A percentile compares a stretch with the other conserved stretches of the same genome.
phyloP scores from a whole-genome alignment of 2,888 invertebrate species.

The Cataglyphis livida region DNA sequence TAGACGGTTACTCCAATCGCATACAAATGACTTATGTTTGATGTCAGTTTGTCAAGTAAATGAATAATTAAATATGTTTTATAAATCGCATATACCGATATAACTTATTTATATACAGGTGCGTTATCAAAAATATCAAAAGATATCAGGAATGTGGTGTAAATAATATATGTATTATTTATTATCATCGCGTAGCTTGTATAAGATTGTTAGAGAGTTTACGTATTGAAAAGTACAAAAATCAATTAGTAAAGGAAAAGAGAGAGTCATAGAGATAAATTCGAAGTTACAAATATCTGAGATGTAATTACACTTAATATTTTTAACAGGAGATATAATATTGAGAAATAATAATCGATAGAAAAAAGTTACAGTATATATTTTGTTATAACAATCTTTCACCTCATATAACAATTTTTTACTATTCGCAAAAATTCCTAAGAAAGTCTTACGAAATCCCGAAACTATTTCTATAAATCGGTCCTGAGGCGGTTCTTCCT shows the following conservation, averaged over 20 bases:
- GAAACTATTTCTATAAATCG: conserved; percentile 14
- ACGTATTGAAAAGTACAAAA: background rate
- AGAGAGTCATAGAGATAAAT: too few species aligned
- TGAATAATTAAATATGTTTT: conserved; percentile 65
- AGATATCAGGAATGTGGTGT: background rate
- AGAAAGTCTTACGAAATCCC: background rate
- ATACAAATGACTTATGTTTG: conserved; percentile 24
- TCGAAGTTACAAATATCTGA: too few species aligned
- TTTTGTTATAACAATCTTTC: background rate
- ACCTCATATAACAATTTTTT: background rate
- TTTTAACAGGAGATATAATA: too few species aligned
- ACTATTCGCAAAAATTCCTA: background rate
- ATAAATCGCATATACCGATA: conserved; percentile 65
- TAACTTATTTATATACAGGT: conserved; percentile 70
- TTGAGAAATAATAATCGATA: background rate
- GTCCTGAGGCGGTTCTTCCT: background rate
- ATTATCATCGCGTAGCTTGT: background rate
- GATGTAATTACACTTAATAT: too few species aligned
- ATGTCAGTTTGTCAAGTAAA: conserved; percentile 39
- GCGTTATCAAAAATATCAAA: conserved; percentile 48
- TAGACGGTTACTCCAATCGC: conserved; percentile 32
- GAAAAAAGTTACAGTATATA: background rate
- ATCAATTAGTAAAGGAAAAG: background rate
- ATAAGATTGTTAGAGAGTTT: background rate
- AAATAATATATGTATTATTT: background rate